Evolutionary conservation across 2,797 vertebrate species (phyloP), one percentile per base, ranked within the genome.

Genomic region (Lateolabrax maculatus): DNA sequence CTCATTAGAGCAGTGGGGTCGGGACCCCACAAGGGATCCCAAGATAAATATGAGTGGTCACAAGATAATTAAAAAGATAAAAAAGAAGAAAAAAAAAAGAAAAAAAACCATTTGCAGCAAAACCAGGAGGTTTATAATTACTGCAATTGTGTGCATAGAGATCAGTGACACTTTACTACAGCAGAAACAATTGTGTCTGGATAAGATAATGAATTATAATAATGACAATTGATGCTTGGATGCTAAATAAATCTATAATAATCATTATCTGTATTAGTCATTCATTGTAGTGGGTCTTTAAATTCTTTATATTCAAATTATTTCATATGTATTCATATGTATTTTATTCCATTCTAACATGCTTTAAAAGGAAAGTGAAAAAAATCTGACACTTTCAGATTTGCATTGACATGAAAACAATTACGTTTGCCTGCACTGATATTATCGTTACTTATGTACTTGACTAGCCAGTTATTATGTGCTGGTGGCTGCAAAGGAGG

Each of bases 341-440:
- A 37, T 41, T 34, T n/a, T n/a, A n/a, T n/a, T n/a, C n/a, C n/a
- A n/a, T 4, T 34, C 31, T 34, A 34, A 6, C 31, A 34, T 34
- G 31, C 4, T 34, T 34, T 4, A 34, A 16, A 27, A 31, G 16
- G 19, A 82, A 73, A 75, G 34, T 74, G 58, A 69, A 79, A 77
- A 49, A 75, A 67, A 27, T n/a, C 23, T 16, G 13, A 55, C 23
- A 43, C 15, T 44, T 58, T 44, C 3, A 2, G 23, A 41, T 44
- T 49, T 81, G 11, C 23, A 41, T 9, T 31, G 21, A 75, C 68
- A 75, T 51, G 23, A 19, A 53, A 73, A 37, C 29, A 81, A 72
- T 19, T 16, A 60, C 23, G 41, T 69, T 79, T 69, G 27, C 39
- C 39, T 58, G 58, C 65, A 74, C 53, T 75, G 71, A 80, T 75